A percentile compares a stretch with the other conserved stretches of the same genome.
phyloP scores from a whole-genome alignment of 2,888 invertebrate species.

The Exocentrus adspersus region DNA sequence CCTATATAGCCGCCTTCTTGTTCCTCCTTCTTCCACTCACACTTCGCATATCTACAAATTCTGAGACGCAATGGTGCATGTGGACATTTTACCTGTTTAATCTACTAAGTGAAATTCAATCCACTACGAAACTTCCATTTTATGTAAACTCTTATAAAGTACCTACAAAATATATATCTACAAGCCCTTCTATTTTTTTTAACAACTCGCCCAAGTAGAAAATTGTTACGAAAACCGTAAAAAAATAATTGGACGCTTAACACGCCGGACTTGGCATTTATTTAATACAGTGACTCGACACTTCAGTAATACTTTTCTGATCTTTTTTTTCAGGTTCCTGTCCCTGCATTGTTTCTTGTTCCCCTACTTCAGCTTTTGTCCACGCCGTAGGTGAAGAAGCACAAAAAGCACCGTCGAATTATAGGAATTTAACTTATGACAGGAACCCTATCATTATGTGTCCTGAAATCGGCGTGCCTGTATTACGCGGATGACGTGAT shows the following conservation, averaged over 20 bases:
- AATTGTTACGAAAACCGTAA: conserved; percentile 18
- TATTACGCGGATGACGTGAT: background rate
- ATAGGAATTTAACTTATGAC: conserved; percentile 34
- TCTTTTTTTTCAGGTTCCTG: conserved; percentile 78
- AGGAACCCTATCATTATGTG: conserved; percentile 34
- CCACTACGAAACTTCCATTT: too few relatives aligned
- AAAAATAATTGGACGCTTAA: conserved; percentile 26
- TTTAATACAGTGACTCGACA: conserved; percentile 44
- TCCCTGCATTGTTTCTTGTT: conserved; percentile 91
- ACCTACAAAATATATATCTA: too few relatives aligned
- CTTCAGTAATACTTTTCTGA: conserved; percentile 44
- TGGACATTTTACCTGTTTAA: too few relatives aligned
- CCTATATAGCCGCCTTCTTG: too few relatives aligned
- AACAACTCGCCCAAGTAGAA: background rate
- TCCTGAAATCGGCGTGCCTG: conserved; percentile 7
- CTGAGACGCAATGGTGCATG: too few relatives aligned
- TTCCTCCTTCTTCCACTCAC: too few relatives aligned
- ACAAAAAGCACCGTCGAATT: conserved; percentile 28
- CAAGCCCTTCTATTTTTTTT: background rate
- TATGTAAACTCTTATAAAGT: too few relatives aligned
- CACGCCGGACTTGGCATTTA: conserved; percentile 26
- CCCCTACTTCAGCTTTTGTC: conserved; percentile 84
- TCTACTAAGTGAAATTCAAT: too few relatives aligned
- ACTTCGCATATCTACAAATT: too few relatives aligned
- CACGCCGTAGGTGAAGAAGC: conserved; percentile 39